A percentile compares a stretch with the other conserved stretches of the same genome.
These are phyloP conservation scores for silkworm (Bombyx mori) DNA, from an alignment of 1,140 invertebrate genomes.

Conservation along the genomic window ASM3026992v2 NC_085107.1:11397001-11397500, in stretches of 20 bases:
- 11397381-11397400: conserved; percentile 56
- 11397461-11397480: conserved; percentile 61
- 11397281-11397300: conserved; percentile 56
- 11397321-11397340: conserved; percentile 44
- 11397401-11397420: conserved; percentile 37
- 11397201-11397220: conserved; percentile 70
- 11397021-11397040: conserved; percentile 70
- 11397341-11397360: conserved; percentile 29
- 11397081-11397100: conserved; percentile 68
- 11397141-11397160: conserved; percentile 66
- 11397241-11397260: conserved; percentile 59
- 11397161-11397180: conserved; percentile 70
- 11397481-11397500: conserved; percentile 64
- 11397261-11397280: conserved; percentile 64
- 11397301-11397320: conserved; percentile 25
- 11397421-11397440: conserved; percentile 56
- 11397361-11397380: conserved; percentile 46
- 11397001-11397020: conserved; percentile 64
- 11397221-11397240: conserved; percentile 69
- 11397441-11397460: conserved; percentile 67
- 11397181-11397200: conserved; percentile 70
- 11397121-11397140: conserved; percentile 66
- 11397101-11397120: conserved; percentile 66
- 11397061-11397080: conserved; percentile 71
- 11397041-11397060: conserved; percentile 71